phyloP scores from a whole-genome alignment of 1,140 invertebrate species.

The Sinonovacula constricta region DNA sequence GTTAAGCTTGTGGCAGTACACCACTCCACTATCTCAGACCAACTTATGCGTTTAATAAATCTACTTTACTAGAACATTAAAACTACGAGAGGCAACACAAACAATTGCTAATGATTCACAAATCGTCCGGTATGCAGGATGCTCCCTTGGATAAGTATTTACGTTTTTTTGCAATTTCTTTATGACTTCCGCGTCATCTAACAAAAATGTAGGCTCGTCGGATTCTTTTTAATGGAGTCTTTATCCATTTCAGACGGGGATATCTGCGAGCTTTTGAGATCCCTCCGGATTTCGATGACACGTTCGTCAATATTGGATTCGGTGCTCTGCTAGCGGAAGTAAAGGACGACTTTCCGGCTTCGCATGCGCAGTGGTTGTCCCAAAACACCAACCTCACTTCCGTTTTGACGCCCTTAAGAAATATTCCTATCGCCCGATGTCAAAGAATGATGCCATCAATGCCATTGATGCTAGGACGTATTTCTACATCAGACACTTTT shows the following conservation, averaged over 20 bases:
- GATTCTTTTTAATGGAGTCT: too few species aligned
- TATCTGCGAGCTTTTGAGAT: constrained; percentile 63
- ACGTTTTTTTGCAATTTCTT: too few species aligned
- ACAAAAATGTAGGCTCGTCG: too few species aligned
- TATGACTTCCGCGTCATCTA: too few species aligned
- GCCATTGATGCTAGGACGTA: constrained; percentile 67
- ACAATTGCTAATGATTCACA: too few species aligned
- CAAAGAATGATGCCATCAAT: constrained; percentile 52
- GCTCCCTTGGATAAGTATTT: too few species aligned
- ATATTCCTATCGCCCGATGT: constrained; percentile 65
- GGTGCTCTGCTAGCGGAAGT: constrained; percentile 58
- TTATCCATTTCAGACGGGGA: constrained; percentile 46
- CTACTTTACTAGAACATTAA: too few species aligned
- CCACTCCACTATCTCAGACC: too few species aligned
- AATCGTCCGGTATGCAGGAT: too few species aligned
- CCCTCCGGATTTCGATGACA: constrained; percentile 72
- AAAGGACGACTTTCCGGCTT: constrained; percentile 51
- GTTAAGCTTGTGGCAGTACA: too few species aligned
- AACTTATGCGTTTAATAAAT: too few species aligned
- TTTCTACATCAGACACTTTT: constrained; percentile 62
- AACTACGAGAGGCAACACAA: too few species aligned
- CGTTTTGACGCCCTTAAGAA: constrained; percentile 59
- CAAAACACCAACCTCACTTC: constrained; percentile 63
- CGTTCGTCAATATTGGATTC: constrained; percentile 66
- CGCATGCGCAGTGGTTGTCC: constrained; percentile 56